These are phyloP conservation scores for Eupithecia vulgata DNA, from an alignment of 2,888 invertebrate genomes.

Conservation along the genomic window DNA sequence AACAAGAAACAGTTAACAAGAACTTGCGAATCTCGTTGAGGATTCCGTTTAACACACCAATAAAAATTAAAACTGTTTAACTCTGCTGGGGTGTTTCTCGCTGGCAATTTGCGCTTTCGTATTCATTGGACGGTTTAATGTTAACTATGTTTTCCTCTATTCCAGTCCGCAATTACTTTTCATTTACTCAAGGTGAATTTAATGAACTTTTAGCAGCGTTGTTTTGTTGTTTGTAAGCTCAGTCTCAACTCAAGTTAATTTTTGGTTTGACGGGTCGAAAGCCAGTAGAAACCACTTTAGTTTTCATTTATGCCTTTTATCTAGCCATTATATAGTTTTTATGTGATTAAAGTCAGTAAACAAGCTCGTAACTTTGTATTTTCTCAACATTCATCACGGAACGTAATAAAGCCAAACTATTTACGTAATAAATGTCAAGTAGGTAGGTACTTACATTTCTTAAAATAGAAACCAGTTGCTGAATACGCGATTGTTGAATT, in stretches of 20 bases:
- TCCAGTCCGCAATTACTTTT: constrained; percentile 19
- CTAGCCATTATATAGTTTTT: not conserved
- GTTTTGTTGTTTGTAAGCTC: not conserved
- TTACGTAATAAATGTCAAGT: not conserved
- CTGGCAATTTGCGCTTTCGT: constrained; percentile 5
- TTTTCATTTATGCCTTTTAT: not conserved
- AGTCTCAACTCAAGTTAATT: not conserved
- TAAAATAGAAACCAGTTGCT: not conserved
- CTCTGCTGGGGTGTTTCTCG: not conserved
- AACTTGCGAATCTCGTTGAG: constrained; percentile 14
- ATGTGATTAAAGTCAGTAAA: not conserved
- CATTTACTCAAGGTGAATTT: no score
- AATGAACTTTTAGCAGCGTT: not conserved
- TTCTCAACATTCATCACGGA: not conserved
- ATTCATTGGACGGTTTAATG: constrained; percentile 16
- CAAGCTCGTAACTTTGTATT: constrained; percentile 3
- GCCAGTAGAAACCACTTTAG: not conserved
- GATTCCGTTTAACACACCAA: constrained; percentile 11
- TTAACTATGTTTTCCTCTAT: constrained; percentile 3
- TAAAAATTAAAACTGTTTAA: constrained; percentile 1
- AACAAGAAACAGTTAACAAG: not conserved
- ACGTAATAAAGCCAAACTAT: not conserved
- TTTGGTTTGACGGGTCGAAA: not conserved
- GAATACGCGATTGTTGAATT: not conserved
- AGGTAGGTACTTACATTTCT: no score